These are phyloP conservation scores for Anableps anableps DNA, from an alignment of 2,797 vertebrate genomes.

Conservation along the genomic window DNA sequence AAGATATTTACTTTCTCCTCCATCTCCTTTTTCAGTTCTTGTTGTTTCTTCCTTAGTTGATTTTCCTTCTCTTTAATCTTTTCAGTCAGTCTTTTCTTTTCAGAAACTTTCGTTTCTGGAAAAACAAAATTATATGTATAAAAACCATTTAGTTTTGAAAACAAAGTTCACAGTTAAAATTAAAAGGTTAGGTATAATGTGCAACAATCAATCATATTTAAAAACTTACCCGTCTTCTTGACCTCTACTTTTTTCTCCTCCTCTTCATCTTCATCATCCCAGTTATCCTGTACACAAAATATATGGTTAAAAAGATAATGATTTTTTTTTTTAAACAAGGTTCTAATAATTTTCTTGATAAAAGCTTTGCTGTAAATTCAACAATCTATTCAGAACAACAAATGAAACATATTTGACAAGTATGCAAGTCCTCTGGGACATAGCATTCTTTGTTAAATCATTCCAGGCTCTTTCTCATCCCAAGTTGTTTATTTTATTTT, in stretches of 20 bases:
- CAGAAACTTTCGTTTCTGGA: conserved; percentile 89
- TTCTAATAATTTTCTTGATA: neutral
- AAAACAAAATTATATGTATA: conserved; percentile 24
- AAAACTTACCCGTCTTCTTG: conserved; percentile 83
- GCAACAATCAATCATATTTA: neutral
- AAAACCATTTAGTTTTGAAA: neutral
- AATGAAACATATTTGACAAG: neutral
- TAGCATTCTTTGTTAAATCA: neutral
- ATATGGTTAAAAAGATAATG: neutral
- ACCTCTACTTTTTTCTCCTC: conserved; percentile 81
- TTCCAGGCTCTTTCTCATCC: neutral
- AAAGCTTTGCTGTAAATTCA: neutral
- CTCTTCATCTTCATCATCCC: conserved; percentile 96
- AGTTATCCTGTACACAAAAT: conserved; percentile 88
- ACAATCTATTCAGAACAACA: neutral
- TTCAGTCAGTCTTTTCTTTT: conserved; percentile 95
- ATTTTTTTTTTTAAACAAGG: neutral
- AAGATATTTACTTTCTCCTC: conserved; percentile 78
- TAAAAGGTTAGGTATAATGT: neutral
- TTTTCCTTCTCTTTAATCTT: conserved; percentile 98
- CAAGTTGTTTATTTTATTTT: neutral
- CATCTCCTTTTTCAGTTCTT: conserved; percentile 73
- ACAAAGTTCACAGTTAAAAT: neutral
- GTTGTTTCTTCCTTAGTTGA: conserved; percentile 87
- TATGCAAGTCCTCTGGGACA: neutral